Conservation (phyloP, 2,888 invertebrate genomes). For the Polymixis lichenea region DNA sequence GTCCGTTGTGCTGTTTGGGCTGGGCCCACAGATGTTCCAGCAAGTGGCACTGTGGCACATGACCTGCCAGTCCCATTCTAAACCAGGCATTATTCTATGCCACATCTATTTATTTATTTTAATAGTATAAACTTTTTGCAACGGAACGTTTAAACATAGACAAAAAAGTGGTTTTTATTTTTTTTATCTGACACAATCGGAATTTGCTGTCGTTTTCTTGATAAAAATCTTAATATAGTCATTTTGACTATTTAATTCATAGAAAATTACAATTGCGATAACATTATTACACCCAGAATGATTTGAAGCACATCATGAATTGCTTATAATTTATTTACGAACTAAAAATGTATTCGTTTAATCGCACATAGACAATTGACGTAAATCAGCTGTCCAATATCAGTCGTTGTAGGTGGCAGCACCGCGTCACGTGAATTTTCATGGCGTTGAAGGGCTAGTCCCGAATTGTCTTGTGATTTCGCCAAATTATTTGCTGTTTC, state of each 20-base stretch:
- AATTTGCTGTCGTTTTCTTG: conserved; percentile 9
- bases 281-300: not conserved
- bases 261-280: not conserved
- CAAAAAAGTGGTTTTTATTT: conserved; percentile 24
- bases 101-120: not conserved
- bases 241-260: not conserved
- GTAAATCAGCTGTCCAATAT: conserved; percentile 90
- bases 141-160: conserved; percentile 33
- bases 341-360: conserved; percentile 16
- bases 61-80: not conserved
- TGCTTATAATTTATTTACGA: conserved; percentile 13
- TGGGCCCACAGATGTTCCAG: not conserved
- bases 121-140: not conserved
- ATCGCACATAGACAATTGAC: conserved; percentile 88
- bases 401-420: conserved; percentile 90
- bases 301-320: not conserved
- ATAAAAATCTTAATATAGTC: not conserved
- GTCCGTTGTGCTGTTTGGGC: not conserved
- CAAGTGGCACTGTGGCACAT: not conserved
- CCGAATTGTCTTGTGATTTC: conserved; percentile 91
- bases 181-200: conserved; percentile 17
- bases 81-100: not conserved
- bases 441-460: conserved; percentile 91
- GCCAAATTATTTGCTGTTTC: conserved; percentile 89
- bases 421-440: conserved; percentile 92